Base-by-base conservation (phyloP, 2,113 vertebrate species). In the Malaclemys terrapin region DNA sequence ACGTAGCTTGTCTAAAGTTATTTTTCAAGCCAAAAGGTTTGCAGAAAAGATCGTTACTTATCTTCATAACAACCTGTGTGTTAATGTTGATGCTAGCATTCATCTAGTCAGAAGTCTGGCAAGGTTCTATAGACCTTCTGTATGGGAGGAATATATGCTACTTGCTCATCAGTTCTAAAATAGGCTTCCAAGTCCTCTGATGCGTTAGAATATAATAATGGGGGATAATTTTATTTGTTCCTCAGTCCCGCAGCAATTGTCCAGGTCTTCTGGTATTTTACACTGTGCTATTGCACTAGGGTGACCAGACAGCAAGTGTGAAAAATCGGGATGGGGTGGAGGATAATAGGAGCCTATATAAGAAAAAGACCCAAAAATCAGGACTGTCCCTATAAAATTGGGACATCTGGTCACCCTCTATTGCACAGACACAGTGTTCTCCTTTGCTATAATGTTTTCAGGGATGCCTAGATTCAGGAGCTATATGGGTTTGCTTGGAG, bases 61-160 rank as follows among this genome's bases (percentile, higher is more conserved):
- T 82, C 50, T 89, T 90, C 80, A 54, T 80, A 69, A 7, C 90
- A 93, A 59, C 79, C 91, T 85, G 82, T 91, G 79, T 87, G 14
- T 75, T 57, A 35, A 59, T 57, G 87, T 79, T 93, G 81, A 2
- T 87, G 54, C 69, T 52, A 90, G 53, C 82, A 19, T 29, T 82
- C 87, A 80, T 24, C 78, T 95, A 82, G 54, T 84, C 12, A 14
- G 80, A 82, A 69, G 86, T 89, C 82, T 95, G 93, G 86, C 94
- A 94, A 91, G 82, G 75, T 89, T 45, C 93, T 88, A 5, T 10
- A 75, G 69, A 47, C 69, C 14, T 92, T 82, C 84, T 89, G 91
- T 89, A 91, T 0, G 0, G 76, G 35, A 54, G 22, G 57, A 12
- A 94, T 11, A 4, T 35, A 65, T 8, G 2, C 57, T 27, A 10